A percentile compares a stretch with the other conserved stretches of the same genome.
phyloP scores from a whole-genome alignment of 92 coral and sea anemone genomes.

The Paramuricea clavata region DNA sequence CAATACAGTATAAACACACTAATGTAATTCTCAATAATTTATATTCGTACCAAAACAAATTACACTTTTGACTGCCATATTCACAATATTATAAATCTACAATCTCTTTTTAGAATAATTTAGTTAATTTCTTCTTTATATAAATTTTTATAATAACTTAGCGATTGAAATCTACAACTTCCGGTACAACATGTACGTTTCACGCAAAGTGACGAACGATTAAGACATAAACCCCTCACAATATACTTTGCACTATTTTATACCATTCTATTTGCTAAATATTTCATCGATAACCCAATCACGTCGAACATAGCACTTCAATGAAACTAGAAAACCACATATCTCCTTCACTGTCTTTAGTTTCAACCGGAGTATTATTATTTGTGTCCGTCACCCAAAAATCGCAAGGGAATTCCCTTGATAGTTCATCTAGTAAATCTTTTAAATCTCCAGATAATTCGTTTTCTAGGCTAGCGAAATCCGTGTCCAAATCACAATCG shows the following conservation, averaged over 20 bases:
- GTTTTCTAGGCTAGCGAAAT: constrained; percentile 64
- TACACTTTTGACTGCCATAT: neutral
- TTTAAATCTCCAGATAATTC: constrained; percentile 77
- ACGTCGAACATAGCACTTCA: constrained; percentile 84
- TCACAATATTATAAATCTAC: neutral
- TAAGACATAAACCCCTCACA: neutral
- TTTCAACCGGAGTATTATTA: constrained; percentile 53
- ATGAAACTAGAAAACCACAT: constrained; percentile 88
- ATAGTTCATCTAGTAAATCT: constrained; percentile 80
- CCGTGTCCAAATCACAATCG: constrained; percentile 60
- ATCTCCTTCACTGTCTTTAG: constrained; percentile 69
- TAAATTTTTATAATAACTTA: neutral
- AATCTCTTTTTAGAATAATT: neutral
- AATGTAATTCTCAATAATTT: no score
- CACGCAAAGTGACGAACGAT: neutral
- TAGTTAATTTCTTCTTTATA: neutral
- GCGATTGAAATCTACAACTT: constrained; percentile 12
- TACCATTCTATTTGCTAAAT: neutral
- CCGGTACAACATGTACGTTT: constrained; percentile 11
- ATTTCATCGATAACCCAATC: neutral
- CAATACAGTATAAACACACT: no score
- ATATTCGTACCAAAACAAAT: no score
- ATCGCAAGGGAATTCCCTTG: constrained; percentile 66
- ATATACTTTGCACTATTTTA: neutral
- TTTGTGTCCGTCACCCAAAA: constrained; percentile 58